phyloP scores from a whole-genome alignment of 2,888 invertebrate species.

The Pollenia labialis region DNA sequence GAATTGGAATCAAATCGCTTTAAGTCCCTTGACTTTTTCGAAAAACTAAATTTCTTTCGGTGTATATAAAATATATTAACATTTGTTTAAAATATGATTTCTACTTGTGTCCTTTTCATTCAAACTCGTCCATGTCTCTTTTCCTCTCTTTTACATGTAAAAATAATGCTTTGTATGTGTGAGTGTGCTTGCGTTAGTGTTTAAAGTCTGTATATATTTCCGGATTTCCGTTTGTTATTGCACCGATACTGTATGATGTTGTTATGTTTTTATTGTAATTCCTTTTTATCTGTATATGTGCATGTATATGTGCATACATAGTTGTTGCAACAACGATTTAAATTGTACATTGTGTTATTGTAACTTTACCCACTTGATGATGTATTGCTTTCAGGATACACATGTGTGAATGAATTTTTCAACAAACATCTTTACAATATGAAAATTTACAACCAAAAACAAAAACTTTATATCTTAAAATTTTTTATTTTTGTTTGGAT shows the following conservation, averaged over 20 bases:
- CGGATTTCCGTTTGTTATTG: slow-evolving; percentile 71
- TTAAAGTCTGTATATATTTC: slow-evolving; percentile 18
- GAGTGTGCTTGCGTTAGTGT: neutral
- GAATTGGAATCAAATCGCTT: no score
- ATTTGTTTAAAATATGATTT: slow-evolving; percentile 49
- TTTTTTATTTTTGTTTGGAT: slow-evolving; percentile 11
- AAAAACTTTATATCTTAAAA: neutral
- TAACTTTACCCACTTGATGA: slow-evolving; percentile 62
- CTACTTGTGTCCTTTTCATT: slow-evolving; percentile 20
- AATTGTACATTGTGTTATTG: slow-evolving; percentile 52
- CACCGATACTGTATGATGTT: slow-evolving; percentile 57
- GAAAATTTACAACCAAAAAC: neutral
- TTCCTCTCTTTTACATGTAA: neutral
- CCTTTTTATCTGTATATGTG: neutral
- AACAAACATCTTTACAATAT: slow-evolving; percentile 14
- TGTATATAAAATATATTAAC: slow-evolving; percentile 23
- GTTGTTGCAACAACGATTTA: slow-evolving; percentile 46
- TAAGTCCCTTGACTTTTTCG: no score
- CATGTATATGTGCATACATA: neutral
- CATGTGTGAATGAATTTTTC: slow-evolving; percentile 54
- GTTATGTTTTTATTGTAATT: slow-evolving; percentile 30
- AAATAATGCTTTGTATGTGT: slow-evolving; percentile 38
- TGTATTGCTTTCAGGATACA: slow-evolving; percentile 69
- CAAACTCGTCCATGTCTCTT: neutral
- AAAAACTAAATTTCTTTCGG: neutral